phyloP scores from a whole-genome alignment of 2,797 vertebrate species.

The Propithecus perrieri region DNA sequence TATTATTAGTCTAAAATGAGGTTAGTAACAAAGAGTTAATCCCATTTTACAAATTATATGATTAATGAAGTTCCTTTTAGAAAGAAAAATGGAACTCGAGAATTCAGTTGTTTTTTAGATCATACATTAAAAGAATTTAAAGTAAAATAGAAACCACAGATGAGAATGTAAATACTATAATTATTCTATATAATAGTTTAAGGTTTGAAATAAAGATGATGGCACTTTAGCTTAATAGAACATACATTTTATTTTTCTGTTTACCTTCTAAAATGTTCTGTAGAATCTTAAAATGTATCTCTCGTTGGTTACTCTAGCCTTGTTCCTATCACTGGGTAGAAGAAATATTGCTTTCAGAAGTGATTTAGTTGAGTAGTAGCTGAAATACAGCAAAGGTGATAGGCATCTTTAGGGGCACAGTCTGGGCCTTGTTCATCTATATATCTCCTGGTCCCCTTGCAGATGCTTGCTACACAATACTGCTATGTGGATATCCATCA shows the following conservation, averaged over 20 bases:
- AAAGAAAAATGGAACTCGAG: slow-evolving; percentile 9
- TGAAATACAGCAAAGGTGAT: neutral
- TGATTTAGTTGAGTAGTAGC: neutral
- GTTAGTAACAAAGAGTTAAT: neutral
- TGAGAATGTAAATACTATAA: neutral
- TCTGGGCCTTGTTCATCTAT: neutral
- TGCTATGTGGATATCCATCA: neutral
- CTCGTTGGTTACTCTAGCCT: neutral
- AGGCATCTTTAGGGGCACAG: neutral
- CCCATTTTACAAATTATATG: slow-evolving; percentile 23
- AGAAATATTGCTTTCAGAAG: neutral
- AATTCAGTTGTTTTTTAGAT: slow-evolving; percentile 5
- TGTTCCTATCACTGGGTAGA: neutral
- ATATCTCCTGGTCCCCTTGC: neutral
- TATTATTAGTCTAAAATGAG: neutral
- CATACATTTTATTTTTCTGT: neutral
- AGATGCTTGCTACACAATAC: neutral
- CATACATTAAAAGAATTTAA: neutral
- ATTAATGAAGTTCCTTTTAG: slow-evolving; percentile 17
- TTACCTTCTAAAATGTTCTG: neutral
- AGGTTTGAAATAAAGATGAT: neutral
- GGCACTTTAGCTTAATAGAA: neutral
- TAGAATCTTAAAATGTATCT: neutral
- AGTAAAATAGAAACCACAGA: neutral
- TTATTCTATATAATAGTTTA: neutral